Percentiles rank a stretch among this genome's conserved stretches.
Evolutionary conservation across 2,888 invertebrate genomes (phyloP).

Genomic region (Pachliopta kotzebuea): DNA sequence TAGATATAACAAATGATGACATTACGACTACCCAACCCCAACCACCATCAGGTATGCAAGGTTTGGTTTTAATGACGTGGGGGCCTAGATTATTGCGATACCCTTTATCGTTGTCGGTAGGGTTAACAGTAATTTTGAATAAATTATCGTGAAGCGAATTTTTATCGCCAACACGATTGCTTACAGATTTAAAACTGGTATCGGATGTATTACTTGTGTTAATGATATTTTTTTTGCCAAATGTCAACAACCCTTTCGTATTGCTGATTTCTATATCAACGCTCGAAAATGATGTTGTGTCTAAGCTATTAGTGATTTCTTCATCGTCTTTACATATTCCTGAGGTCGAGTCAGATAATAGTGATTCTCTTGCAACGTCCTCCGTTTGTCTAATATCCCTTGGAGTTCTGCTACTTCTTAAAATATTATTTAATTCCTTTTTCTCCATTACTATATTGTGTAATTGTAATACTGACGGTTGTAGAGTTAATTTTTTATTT

Average conservation of each 20-base stretch:
- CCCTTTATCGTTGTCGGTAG: constrained; percentile 39
- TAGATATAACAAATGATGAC: constrained; percentile 91
- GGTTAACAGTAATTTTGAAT: constrained; percentile 46
- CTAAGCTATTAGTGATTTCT: constrained; percentile 55
- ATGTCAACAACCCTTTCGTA: constrained; percentile 39
- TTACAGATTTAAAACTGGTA: not conserved
- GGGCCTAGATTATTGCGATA: constrained; percentile 36
- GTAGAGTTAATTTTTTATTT: constrained; percentile 49
- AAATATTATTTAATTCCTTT: constrained; percentile 46
- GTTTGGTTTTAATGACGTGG: constrained; percentile 50
- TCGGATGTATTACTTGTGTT: constrained; percentile 21
- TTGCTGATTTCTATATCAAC: constrained; percentile 60
- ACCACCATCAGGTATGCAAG: constrained; percentile 88
- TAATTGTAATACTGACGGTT: constrained; percentile 63
- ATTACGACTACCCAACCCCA: constrained; percentile 96
- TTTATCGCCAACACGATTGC: constrained; percentile 38
- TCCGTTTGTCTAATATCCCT: constrained; percentile 42
- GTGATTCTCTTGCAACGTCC: constrained; percentile 60
- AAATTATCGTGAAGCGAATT: constrained; percentile 36
- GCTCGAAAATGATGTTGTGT: constrained; percentile 61
- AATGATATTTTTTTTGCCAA: constrained; percentile 14
- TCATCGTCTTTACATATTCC: constrained; percentile 74
- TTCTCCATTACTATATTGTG: constrained; percentile 62
- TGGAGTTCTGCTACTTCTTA: constrained; percentile 60
- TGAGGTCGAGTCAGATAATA: constrained; percentile 72